Percentiles rank a stretch among this genome's conserved stretches.
Conservation (phyloP, 2,113 vertebrate species). For the Notiomystis cincta region DNA sequence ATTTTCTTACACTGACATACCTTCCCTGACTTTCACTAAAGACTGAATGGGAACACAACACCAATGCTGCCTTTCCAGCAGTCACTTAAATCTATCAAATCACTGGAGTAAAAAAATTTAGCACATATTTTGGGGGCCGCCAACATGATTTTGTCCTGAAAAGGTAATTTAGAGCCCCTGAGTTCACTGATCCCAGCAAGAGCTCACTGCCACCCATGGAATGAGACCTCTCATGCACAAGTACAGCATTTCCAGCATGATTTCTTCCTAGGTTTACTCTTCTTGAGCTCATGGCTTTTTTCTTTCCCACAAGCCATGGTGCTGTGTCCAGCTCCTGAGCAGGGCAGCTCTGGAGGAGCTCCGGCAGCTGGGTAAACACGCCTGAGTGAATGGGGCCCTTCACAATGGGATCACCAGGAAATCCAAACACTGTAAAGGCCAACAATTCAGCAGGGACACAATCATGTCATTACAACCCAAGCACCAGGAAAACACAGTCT, state of each 20-base stretch:
- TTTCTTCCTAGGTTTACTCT: not conserved
- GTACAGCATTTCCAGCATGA: not conserved
- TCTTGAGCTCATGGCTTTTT: not conserved
- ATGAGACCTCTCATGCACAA: not conserved
- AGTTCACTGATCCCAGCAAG: not conserved
- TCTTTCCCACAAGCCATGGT: not conserved
- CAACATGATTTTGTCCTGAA: not conserved
- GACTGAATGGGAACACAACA: not conserved
- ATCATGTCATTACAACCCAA: not conserved
- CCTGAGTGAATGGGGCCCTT: constrained; percentile 2
- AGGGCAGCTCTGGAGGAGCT: not conserved
- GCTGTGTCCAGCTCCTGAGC: not conserved
- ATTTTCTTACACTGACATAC: not conserved
- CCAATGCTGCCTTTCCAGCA: not conserved
- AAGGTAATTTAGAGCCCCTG: not conserved
- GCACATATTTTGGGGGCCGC: not conserved
- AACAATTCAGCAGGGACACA: not conserved
- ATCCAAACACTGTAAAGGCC: constrained; percentile 1
- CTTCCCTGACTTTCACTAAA: not conserved
- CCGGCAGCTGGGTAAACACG: constrained; percentile 58
- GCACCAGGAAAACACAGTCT: constrained; percentile 1
- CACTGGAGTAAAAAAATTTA: not conserved
- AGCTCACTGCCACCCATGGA: not conserved
- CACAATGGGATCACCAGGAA: constrained; percentile 44
- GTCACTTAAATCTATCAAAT: not conserved